Percentiles rank a stretch among this genome's conserved stretches.
phyloP scores from a whole-genome alignment of 2,797 vertebrate species.

The Cryptoblepharus egeriae region DNA sequence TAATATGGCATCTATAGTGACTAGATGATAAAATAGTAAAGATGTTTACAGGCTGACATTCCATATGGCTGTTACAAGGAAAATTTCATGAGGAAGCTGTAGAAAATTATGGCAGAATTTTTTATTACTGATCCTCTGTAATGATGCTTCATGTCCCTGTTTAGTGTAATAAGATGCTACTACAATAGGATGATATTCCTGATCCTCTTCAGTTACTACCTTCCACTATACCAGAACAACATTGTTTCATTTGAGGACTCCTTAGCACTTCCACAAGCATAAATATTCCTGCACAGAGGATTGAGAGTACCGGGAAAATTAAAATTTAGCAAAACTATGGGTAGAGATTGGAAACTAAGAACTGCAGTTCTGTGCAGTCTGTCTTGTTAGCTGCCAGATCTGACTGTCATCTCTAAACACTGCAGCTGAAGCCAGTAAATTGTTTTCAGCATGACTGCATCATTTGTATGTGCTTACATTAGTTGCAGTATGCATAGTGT shows the following conservation, averaged over 20 bases:
- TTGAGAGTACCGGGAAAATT: background rate
- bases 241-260: background rate
- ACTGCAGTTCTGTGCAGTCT: background rate
- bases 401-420: background rate
- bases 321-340: background rate
- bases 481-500: too few relatives aligned
- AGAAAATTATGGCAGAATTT: conserved; percentile 38
- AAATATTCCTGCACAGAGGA: background rate
- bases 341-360: background rate
- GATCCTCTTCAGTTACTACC: background rate
- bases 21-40: conserved; percentile 48
- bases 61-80: conserved; percentile 37
- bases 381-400: background rate
- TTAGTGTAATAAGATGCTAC: background rate
- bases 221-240: background rate
- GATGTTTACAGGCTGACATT: conserved; percentile 49
- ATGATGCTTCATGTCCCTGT: conserved; percentile 28
- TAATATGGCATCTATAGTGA: conserved; percentile 26
- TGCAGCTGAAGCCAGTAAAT: background rate
- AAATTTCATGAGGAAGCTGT: conserved; percentile 34
- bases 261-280: background rate
- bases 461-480: too few relatives aligned
- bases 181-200: background rate
- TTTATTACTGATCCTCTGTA: conserved; percentile 26
- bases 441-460: background rate